phyloP scores from a whole-genome alignment of 2,888 invertebrate genomes.

The Phanerotoma sp. region DNA sequence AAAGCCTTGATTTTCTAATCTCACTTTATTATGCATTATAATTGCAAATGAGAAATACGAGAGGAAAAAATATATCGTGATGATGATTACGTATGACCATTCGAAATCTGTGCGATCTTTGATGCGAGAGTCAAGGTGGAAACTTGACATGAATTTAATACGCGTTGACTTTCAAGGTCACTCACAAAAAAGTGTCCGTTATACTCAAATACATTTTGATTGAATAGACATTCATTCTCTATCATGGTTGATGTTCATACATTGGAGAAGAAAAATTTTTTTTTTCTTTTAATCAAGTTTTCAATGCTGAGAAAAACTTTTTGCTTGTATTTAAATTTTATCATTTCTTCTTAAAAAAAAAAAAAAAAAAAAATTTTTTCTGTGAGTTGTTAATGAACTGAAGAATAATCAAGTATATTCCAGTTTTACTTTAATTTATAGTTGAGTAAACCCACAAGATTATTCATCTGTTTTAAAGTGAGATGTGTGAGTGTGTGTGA shows the following conservation, averaged over 20 bases:
- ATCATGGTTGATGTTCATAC: background rate
- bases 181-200: background rate
- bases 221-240: background rate
- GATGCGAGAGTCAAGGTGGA: conserved; percentile 10
- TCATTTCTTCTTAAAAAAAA: too few relatives aligned
- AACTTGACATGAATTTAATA: conserved; percentile 14
- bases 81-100: background rate
- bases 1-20: conserved; percentile 25
- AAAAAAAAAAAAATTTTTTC: too few relatives aligned
- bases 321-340: too few relatives aligned
- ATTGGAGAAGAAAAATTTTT: background rate
- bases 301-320: too few relatives aligned
- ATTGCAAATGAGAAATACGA: conserved; percentile 8
- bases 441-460: too few relatives aligned
- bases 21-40: conserved; percentile 19
- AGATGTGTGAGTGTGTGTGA: too few relatives aligned
- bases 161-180: conserved; percentile 9
- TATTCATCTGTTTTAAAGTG: too few relatives aligned
- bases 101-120: conserved; percentile 7
- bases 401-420: too few relatives aligned
- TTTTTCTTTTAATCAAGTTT: background rate
- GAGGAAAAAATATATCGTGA: conserved; percentile 1
- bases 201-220: conserved; percentile 1
- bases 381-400: too few relatives aligned
- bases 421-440: too few relatives aligned